Base-by-base conservation (phyloP, 1,140 invertebrate species). In the Tetramorium parvispinum region DNA sequence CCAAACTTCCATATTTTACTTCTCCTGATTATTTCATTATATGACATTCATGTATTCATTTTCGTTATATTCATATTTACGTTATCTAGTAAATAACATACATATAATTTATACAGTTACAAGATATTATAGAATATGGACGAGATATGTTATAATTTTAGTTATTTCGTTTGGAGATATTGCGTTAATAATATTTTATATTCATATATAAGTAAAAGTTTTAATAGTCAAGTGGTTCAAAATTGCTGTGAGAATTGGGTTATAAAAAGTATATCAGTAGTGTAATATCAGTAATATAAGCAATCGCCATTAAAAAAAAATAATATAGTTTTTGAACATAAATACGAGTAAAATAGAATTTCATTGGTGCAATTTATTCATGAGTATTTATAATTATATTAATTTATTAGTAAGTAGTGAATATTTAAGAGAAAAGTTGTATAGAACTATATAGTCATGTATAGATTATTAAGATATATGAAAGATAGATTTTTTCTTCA, bases 1-100 rank as follows among this genome's bases (percentile, higher is more conserved):
- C 63, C 68, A 76, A 65, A 88, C 76, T 88, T 57, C 82, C 53
- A 65, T 88, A 63, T 78, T 65, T 73, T 88, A 85, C 11, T 16
- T 59, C 51, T 78, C 49, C 71, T 55, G 46, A 88, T 71, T 77
- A 85, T 49, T 78, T 63, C 16, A 55, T 85, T 53, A 61, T 75
- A 73, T 73, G 85, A 87, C 68, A 79, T 68, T 53, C 51, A 53
- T 53, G 16, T 61, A 43, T 66, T 65, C 37, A 40, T 66, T 40
- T 66, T 66, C 63, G 21, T 66, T 18, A 18, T 59, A 24, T 59
- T 59, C 18, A 65, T 43, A 46, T 68, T 10, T 27, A 24, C 37
- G 27, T 66, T 49, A 68, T 24, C 18, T 40, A 8, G 7, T 8
- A 21, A 24, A 24, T 68, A 68, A 68, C 4, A 24, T 46, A 46